Percentiles rank a stretch among this genome's conserved stretches.
Conservation (phyloP, 2,888 invertebrate species). For the Xiphydria camelus region DNA sequence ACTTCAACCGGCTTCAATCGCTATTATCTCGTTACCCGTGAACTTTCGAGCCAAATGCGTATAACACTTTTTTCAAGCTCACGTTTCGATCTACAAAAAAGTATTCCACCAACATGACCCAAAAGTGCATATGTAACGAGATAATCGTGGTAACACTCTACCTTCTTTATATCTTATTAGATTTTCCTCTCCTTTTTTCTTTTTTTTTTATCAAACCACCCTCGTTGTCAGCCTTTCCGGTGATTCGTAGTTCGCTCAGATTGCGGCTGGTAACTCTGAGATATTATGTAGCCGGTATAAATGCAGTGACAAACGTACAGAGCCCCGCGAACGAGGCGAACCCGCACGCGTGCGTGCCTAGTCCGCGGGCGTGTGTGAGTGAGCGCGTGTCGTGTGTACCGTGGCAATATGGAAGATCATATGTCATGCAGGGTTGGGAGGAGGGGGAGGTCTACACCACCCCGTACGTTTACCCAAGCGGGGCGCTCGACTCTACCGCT, state of each 20-base stretch:
- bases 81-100: too few relatives aligned
- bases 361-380: constrained; percentile 9
- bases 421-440: constrained; percentile 53
- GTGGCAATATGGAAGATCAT: constrained; percentile 57
- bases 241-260: constrained; percentile 17
- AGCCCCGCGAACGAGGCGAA: constrained; percentile 2
- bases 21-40: too few relatives aligned
- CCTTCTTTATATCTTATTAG: too few relatives aligned
- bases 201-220: constrained; percentile 19
- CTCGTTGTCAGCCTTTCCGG: constrained; percentile 8
- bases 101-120: too few relatives aligned
- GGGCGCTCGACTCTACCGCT: too few relatives aligned
- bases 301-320: constrained; percentile 46
- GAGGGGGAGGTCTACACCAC: too few relatives aligned
- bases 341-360: neutral
- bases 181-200: constrained; percentile 1
- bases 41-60: too few relatives aligned
- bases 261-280: constrained; percentile 51
- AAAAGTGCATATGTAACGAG: too few relatives aligned
- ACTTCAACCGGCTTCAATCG: too few relatives aligned
- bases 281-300: constrained; percentile 49
- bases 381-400: constrained; percentile 33
- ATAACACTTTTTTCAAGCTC: too few relatives aligned
- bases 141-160: too few relatives aligned
- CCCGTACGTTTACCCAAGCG: too few relatives aligned